Evolutionary conservation across 2,113 vertebrate genomes (phyloP), one percentile per base, ranked within the genome.

Genomic region (Notothenia rossii): DNA sequence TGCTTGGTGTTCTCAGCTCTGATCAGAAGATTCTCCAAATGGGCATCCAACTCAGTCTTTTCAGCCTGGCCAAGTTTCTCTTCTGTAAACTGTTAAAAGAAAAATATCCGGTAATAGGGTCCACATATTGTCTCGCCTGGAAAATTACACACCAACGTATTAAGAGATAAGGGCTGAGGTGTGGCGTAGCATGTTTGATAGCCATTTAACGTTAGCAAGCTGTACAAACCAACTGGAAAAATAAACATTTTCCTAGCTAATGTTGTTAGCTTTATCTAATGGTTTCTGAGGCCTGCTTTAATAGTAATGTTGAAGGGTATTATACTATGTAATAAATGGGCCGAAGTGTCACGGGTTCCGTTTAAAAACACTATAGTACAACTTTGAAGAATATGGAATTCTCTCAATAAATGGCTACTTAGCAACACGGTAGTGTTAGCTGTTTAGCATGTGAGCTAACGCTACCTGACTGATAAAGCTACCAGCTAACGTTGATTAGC

Each of bases 61-160:
- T 99, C 98, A 73, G 98, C 98, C 87, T 99, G 98, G 61, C 98
- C 98, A 73, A 99, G 92, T 72, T 99, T 99, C 94, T 99, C 98
- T 94, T 99, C 98, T 25, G 98, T 99, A 82, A 99, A 99, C 98
- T 99, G 88, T 87, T 66, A 33, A 63, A 6, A 46, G 15, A 49
- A 59, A 59, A 62, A 29, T 1, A 55, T 20, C 25, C 12, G 1
- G 25, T 78, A 59, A 53, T 2, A 11, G 8, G 14, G 69, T 29
- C 15, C 3, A 69, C 50, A 36, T 0, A 25, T 14, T 7, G 7
- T 43, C 0, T 6, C 7, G 12, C 12, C 13, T 14, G 11, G 1
- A 63, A 7, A 36, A 10, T 43, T 0, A 48, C 1, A 20, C 14
- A 29, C 1, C 18, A 6, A 8, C 5, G 36, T 7, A 29, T 29